Base-by-base conservation (phyloP, 2,888 invertebrate genomes). In the Strigamia crassipes region DNA sequence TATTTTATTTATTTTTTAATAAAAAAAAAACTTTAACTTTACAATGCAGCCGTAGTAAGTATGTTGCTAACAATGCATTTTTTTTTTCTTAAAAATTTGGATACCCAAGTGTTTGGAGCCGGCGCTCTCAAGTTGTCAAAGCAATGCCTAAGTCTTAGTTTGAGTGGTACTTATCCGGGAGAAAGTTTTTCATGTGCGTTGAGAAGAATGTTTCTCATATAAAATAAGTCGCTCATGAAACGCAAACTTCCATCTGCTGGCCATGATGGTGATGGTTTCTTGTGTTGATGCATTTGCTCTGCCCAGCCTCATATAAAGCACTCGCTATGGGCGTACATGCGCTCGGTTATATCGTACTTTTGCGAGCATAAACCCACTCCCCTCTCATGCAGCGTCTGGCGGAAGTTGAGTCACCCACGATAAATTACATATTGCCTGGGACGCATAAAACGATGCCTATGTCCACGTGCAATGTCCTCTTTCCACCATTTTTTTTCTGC, bases 141-240 rank as follows among this genome's bases (percentile, higher is more conserved):
- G 56, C 56, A 56, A 56, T 56, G 56, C 56, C 56, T 56, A 56
- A 56, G 56, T 56, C 56, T 56, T 56, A 56, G 56, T 56, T 56
- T 56, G 56, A 56, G 56, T 56, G 56, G 56, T 56, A 56, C 56
- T 56, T 56, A 56, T 56, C 56, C 56, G 56, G 56, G 56, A 56
- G 56, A 56, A 56, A 56, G 56, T 56, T 56, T 56, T 56, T 56
- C 56, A 56, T 56, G 56, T 56, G 56, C 56, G 56, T 56, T 21
- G 56, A 56, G 56, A 56, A 56, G 56, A 56, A 56, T 56, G 56
- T 56, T 56, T 56, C 56, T 56, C 56, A 56, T 56, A 56, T 56
- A 56, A 56, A 56, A 56, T 56, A 56, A 56, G 56, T 56, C 56
- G 56, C 56, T 56, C 56, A 56, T 56, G 56, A 56, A 56, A 56